Base-by-base conservation (phyloP, 2,888 invertebrate species). In the Apamea sordens region DNA sequence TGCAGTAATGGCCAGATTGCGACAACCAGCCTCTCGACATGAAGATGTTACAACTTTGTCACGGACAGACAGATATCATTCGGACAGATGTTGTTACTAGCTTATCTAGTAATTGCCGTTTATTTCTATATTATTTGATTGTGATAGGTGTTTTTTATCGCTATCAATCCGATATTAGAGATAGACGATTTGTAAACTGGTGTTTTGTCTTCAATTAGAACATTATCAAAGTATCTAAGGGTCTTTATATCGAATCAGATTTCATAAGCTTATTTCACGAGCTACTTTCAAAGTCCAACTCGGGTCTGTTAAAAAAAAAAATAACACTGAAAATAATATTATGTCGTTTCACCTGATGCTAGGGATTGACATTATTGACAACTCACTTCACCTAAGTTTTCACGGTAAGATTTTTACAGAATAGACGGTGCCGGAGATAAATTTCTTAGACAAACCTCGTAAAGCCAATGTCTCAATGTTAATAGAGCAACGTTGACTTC, bases 1-100 rank as follows among this genome's bases (percentile, higher is more conserved):
- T 86, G 80, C 76, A 67, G 81, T 89, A 86, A 89, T 83, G 73
- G 13, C 68, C 47, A 82, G 82, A 89, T 91, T 92, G 89, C 90
- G 88, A 80, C 86, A 89, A 86, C 82, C 87, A 83, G 76, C 85
- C 83, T 89, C 90, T 86, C 86, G 86, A 89, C 74, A 77, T 92
- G 84, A 85, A 90, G 90, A 91, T 90, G 86, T 88, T 89, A 89
- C 88, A 86, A 91, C 86, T 86, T 92, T 88, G 91, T 92, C 92
- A 92, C 91, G 92, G 88, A 90, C 83, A 85, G 13, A 64, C 80
- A 85, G 91, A 92, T 92, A 92, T 61, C 70, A n/a, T 69, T 65
- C 24, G 36, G 68, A 73, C 77, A 78, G 75, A 86, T 76, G 76
- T 86, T 77, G 56, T 36, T 36, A 5, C 68, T 18, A 0, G 44